Conservation (phyloP, 2,888 invertebrate genomes). For the Helobdella robusta region DNA sequence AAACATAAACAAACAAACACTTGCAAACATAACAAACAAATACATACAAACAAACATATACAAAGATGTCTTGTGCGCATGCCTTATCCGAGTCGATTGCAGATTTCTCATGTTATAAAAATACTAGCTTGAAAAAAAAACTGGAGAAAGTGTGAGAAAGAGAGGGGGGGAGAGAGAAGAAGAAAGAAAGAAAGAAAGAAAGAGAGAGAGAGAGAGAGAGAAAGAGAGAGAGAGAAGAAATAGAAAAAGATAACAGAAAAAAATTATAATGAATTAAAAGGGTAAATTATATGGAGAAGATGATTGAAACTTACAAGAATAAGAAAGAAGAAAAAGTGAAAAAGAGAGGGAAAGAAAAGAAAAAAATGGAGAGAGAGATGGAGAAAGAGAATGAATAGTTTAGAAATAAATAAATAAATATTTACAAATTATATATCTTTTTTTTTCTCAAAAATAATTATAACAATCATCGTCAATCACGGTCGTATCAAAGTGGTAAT, state of each 20-base stretch:
- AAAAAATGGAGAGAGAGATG: neutral
- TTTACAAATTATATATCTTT: no score
- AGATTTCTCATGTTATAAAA: no score
- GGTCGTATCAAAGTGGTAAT: no score
- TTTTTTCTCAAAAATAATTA: no score
- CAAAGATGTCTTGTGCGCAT: no score
- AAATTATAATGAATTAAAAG: neutral
- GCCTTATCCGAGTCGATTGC: no score
- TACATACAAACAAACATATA: no score
- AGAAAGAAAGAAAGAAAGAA: neutral
- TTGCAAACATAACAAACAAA: no score
- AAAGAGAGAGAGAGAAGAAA: neutral
- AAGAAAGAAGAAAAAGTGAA: neutral
- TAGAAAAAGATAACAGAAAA: neutral
- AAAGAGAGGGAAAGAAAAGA: neutral
- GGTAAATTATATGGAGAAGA: neutral
- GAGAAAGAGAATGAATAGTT: neutral
- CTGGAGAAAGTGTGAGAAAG: neutral
- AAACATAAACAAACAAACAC: no score
- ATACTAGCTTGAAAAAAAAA: neutral
- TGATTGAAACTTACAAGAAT: neutral
- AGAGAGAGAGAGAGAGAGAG: constrained; percentile 13
- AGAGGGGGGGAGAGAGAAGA: neutral
- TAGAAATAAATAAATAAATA: no score
- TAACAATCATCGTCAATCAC: no score